Percentiles rank a stretch among this genome's conserved stretches.
Evolutionary conservation across 2,888 invertebrate species (phyloP).

Genomic region (Folsomia manolachei): DNA sequence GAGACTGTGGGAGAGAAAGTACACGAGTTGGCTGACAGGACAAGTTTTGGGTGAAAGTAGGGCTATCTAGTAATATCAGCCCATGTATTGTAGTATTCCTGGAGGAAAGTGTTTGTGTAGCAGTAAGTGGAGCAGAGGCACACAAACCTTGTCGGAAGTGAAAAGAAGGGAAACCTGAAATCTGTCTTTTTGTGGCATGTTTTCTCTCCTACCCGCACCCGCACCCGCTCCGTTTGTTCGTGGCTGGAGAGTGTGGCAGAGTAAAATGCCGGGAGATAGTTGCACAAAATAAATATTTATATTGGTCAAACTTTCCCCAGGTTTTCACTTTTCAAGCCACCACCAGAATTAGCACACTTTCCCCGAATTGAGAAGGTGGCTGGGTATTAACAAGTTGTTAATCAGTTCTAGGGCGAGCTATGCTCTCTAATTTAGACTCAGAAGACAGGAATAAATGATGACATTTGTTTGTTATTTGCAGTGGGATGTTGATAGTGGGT

Average conservation of each 20-base stretch:
- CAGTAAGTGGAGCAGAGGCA: background rate
- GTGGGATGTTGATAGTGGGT: constrained; percentile 44
- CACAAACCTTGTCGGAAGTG: background rate
- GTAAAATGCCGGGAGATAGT: too few relatives aligned
- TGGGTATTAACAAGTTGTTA: too few relatives aligned
- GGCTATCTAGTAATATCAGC: too few relatives aligned
- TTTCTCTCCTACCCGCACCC: background rate
- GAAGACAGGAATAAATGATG: background rate
- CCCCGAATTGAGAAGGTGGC: background rate
- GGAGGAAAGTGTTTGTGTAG: background rate
- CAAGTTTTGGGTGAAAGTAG: too few relatives aligned
- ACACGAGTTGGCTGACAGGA: too few relatives aligned
- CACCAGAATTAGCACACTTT: background rate
- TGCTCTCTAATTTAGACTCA: background rate
- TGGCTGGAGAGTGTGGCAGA: too few relatives aligned
- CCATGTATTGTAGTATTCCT: too few relatives aligned
- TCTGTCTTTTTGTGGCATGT: background rate
- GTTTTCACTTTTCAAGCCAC: background rate
- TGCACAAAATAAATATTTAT: too few relatives aligned
- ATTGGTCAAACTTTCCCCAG: background rate
- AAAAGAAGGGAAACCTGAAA: background rate
- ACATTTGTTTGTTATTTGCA: constrained; percentile 28
- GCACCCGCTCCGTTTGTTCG: background rate
- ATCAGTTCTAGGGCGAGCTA: too few relatives aligned
- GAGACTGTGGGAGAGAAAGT: too few relatives aligned